Evolutionary conservation across 2,888 invertebrate species (phyloP), one percentile per base, ranked within the genome.

Genomic region (Cryptocephalus primarius): DNA sequence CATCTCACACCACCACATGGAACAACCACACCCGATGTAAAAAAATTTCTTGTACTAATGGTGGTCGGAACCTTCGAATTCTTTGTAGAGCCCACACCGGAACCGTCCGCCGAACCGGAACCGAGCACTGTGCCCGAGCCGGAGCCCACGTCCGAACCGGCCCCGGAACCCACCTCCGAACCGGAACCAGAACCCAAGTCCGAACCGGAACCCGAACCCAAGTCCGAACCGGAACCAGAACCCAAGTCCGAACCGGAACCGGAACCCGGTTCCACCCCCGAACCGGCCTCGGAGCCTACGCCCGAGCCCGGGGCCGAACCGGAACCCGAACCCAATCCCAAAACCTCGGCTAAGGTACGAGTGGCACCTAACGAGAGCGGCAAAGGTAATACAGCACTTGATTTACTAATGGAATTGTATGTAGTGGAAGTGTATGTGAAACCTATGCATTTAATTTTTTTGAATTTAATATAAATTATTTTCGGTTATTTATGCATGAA

Each of bases 261-360:
- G 8, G 48, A 74, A 55, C 68, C 76, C 0, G 70, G 70, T 43
- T 60, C 65, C 1, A 72, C 75, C 60, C 72, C 74, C 6, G 70
- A 69, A 45, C 55, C 0, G 68, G 66, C 71, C 0, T 32, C 43
- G 8, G 42, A 64, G 51, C 61, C 69, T 2, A 22, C 22, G 22
- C 22, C 22, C 48, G 56, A 62, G 46, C 62, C 72, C 1, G 57
- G 64, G 45, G 56, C 73, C 0, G 72, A 76, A 63, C 71, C 76
- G 3, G 71, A 69, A 50, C 54, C 68, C 1, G 55, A 64, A 47
- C 59, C 69, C 0, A 60, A 65, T 41, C 56, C 69, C 1, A 63
- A 67, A 55, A 60, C 70, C 8, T 59, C 63, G 40, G 65, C 51
- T 67, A 65, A 57, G 51, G 54, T 60, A 47, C 56, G 64, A 51